Base-by-base conservation (phyloP, 2,797 vertebrate species). In the Cossypha polioptera region DNA sequence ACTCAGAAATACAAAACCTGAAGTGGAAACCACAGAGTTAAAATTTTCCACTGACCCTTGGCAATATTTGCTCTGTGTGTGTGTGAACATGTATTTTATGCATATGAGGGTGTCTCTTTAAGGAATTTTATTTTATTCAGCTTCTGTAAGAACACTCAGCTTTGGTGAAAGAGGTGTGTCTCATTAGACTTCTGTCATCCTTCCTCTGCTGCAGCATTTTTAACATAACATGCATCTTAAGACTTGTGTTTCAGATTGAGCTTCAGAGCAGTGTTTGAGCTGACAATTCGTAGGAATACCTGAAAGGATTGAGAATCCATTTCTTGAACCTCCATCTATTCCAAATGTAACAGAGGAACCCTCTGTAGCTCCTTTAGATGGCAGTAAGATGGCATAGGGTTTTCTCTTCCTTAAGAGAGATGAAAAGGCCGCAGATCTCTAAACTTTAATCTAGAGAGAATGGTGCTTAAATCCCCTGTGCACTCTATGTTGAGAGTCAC, bases 401-500 rank as follows among this genome's bases (percentile, higher is more conserved):
- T 83, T 93, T 80, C 16, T 54, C 11, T 80, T 11, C 9, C 42
- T 77, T 72, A 47, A 51, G 13, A 36, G 17, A 16, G 22, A 21
- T 54, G 42, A 35, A 62, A 31, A 15, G 29, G 26, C 13, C 58
- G 2, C 9, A 22, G 33, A 6, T 77, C 3, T 83, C 67, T 71
- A 42, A 36, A 13, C 31, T 31, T 16, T 28, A 29, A 5, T 18
- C 47, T 54, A 25, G 45, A 62, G 57, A 69, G 31, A 77, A 25
- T 4, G 29, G 5, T 3, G 17, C 40, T 83, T 73, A 42, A 82
- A 83, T 58, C 11, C 35, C 3, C 8, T 7, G 7, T 22, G 45
- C 0, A 6, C 28, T 0, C 0, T 38, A 14, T 55, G 14, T 29
- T 81, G 29, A 22, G 59, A 85, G 63, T 45, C 0, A 2, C 26